phyloP scores from a whole-genome alignment of 2,113 vertebrate species.

The Regulus satrapa region DNA sequence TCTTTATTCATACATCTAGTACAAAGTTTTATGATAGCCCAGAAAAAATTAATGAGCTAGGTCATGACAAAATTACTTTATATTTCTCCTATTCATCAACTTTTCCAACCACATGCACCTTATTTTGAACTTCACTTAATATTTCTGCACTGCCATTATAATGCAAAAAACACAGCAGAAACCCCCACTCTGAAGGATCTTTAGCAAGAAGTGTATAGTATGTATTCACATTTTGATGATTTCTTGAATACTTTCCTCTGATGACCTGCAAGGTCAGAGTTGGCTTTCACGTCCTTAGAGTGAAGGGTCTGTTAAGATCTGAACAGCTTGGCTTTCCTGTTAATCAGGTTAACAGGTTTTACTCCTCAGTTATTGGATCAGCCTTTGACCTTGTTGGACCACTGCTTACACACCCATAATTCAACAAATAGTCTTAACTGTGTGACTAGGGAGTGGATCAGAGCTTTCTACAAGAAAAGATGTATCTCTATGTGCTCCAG shows the following conservation, averaged over 20 bases:
- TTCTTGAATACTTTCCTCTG: neutral
- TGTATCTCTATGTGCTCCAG: neutral
- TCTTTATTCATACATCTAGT: neutral
- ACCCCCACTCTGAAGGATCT: neutral
- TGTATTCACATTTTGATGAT: neutral
- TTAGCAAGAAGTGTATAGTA: neutral
- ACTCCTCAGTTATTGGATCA: slow-evolving; percentile 30
- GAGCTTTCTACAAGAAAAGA: neutral
- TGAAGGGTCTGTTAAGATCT: neutral
- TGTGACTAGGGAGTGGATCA: neutral
- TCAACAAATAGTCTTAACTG: neutral
- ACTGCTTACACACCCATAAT: neutral
- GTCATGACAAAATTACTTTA: neutral
- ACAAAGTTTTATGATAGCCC: neutral
- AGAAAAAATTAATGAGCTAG: neutral
- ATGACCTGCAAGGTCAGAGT: neutral
- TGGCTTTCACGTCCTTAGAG: neutral
- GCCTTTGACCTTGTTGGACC: neutral
- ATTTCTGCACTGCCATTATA: neutral
- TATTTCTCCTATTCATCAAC: neutral
- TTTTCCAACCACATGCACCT: neutral
- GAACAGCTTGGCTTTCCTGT: neutral
- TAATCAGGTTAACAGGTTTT: slow-evolving; percentile 60
- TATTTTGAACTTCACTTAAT: neutral
- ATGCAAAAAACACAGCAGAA: neutral